Conservation (phyloP, 2,113 vertebrate genomes). For the Chloebia gouldiae region DNA sequence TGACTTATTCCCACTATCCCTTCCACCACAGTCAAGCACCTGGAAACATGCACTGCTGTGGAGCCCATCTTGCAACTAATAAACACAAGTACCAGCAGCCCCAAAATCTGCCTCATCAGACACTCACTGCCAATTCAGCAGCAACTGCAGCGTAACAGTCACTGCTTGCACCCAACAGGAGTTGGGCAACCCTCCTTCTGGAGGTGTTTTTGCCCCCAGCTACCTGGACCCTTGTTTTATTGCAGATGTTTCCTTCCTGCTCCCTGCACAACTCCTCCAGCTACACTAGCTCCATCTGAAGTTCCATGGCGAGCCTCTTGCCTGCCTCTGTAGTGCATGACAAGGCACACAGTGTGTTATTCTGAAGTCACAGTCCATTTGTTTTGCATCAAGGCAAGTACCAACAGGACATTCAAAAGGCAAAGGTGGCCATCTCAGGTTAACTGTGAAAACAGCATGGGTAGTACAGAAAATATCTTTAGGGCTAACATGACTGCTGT, state of each 20-base stretch:
- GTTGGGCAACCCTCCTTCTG: not conserved
- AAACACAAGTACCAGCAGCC: not conserved
- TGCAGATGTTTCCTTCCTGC: not conserved
- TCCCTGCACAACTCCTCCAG: not conserved
- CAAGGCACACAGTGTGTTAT: not conserved
- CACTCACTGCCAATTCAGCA: not conserved
- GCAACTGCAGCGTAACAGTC: fast-evolving
- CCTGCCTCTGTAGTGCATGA: not conserved
- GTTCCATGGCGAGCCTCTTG: not conserved
- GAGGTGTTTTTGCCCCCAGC: not conserved
- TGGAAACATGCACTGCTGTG: not conserved
- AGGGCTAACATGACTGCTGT: not conserved
- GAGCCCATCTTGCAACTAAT: not conserved
- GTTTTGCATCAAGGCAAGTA: not conserved
- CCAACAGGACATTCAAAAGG: not conserved
- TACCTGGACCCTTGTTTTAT: not conserved
- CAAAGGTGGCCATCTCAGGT: not conserved
- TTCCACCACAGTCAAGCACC: not conserved
- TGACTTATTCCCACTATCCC: not conserved
- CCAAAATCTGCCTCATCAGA: not conserved
- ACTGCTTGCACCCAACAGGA: not conserved
- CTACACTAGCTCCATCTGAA: not conserved
- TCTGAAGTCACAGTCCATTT: not conserved
- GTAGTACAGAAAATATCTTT: not conserved
- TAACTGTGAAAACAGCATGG: not conserved